Conservation (phyloP, 23 tunicate species). For the Diplosoma virens region DNA sequence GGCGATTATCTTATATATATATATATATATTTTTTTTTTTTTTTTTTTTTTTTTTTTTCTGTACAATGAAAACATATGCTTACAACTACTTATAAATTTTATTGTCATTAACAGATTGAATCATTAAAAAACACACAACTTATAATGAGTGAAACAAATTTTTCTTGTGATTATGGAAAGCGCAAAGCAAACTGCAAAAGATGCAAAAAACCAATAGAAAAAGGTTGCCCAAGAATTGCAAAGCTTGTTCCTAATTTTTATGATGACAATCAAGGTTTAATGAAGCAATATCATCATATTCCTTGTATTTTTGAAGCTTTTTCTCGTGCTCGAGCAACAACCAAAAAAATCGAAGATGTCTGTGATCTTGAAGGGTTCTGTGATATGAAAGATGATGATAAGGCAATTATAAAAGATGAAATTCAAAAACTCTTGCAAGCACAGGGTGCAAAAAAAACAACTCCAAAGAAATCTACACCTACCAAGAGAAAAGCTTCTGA, state of each 20-base stretch:
- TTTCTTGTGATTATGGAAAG: conserved; percentile 79
- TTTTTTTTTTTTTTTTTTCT: no score
- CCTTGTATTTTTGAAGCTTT: conserved; percentile 81
- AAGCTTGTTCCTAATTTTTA: conserved; percentile 84
- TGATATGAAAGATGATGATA: conserved; percentile 89
- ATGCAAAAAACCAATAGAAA: conserved; percentile 92
- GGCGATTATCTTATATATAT: no score
- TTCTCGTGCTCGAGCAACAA: conserved; percentile 77
- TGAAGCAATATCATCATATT: conserved; percentile 92
- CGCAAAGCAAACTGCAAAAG: conserved; percentile 89
- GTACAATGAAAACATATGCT: no score
- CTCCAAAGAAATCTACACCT: conserved; percentile 19
- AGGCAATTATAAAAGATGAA: conserved; percentile 50
- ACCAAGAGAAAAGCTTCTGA: conserved; percentile 41
- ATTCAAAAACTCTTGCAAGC: conserved; percentile 7
- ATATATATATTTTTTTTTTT: no score
- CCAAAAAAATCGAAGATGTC: conserved; percentile 82
- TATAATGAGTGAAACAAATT: conserved; percentile 43
- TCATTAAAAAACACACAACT: no score
- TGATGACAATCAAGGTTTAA: conserved; percentile 77
- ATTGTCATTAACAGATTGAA: no score
- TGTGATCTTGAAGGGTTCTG: conserved; percentile 81
- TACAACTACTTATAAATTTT: no score
- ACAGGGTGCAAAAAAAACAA: background rate
- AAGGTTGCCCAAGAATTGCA: conserved; percentile 77